Evolutionary conservation across 2,797 vertebrate species (phyloP).

Genomic region (Pseudomugil gertrudae): DNA sequence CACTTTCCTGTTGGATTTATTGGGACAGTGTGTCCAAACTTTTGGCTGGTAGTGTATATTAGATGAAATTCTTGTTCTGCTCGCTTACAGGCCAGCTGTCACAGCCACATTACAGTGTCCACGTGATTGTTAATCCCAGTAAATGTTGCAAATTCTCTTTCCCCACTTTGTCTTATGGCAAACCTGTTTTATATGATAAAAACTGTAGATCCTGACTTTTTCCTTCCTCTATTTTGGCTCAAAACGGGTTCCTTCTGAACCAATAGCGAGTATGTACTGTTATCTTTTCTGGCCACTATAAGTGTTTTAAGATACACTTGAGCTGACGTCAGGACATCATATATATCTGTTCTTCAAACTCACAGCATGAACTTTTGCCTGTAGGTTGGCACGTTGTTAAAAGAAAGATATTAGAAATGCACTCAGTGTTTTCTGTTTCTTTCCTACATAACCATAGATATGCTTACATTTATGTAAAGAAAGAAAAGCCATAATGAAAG

Average conservation of each 20-base stretch:
- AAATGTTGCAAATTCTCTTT: constrained; percentile 3
- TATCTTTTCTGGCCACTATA: constrained; percentile 26
- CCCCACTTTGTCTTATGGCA: constrained; percentile 13
- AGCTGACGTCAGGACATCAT: constrained; percentile 7
- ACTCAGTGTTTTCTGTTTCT: background rate
- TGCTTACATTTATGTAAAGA: background rate
- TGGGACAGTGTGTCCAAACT: too few relatives aligned
- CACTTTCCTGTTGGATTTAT: too few relatives aligned
- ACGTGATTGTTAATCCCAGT: constrained; percentile 46
- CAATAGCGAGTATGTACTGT: constrained; percentile 21
- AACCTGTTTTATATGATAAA: background rate
- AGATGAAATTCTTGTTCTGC: constrained; percentile 53
- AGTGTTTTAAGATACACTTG: constrained; percentile 3
- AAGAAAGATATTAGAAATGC: background rate
- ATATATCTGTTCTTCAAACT: background rate
- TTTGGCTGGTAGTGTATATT: too few relatives aligned
- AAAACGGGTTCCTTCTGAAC: background rate
- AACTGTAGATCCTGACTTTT: background rate
- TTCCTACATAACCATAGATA: background rate
- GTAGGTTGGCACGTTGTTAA: background rate
- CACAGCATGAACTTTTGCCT: background rate
- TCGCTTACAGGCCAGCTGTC: constrained; percentile 43
- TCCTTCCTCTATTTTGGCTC: background rate
- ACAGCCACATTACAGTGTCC: constrained; percentile 16
- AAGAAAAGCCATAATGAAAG: background rate